These are phyloP conservation scores for Spilarctia lutea DNA, from an alignment of 2,888 invertebrate genomes.

Conservation along the genomic window DNA sequence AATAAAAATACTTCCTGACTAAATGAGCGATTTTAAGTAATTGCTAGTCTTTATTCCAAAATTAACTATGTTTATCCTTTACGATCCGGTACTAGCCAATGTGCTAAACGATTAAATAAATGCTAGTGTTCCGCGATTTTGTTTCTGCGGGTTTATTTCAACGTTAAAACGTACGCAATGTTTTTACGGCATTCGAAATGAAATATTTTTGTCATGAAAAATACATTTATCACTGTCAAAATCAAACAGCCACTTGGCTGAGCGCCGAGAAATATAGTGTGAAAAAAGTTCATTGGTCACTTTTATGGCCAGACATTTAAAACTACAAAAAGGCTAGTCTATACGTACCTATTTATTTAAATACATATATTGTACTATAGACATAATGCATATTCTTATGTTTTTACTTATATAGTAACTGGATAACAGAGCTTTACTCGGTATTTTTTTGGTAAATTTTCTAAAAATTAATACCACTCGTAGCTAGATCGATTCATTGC, in stretches of 20 bases:
- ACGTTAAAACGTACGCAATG: not conserved
- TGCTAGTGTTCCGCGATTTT: not conserved
- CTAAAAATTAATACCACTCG: too few species aligned
- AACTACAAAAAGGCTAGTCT: slow-evolving; percentile 4
- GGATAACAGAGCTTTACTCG: too few species aligned
- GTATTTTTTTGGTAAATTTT: too few species aligned
- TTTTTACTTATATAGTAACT: too few species aligned
- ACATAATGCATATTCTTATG: not conserved
- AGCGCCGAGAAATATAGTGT: slow-evolving; percentile 16
- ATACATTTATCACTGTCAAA: slow-evolving; percentile 22
- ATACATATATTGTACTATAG: not conserved
- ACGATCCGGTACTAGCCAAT: not conserved
- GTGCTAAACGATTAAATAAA: not conserved
- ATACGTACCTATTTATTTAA: not conserved
- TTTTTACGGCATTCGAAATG: slow-evolving; percentile 5
- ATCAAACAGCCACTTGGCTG: slow-evolving; percentile 13
- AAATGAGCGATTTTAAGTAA: not conserved
- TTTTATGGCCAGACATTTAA: slow-evolving; percentile 3
- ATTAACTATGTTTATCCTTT: not conserved
- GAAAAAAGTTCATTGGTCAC: slow-evolving; percentile 14
- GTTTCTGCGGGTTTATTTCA: not conserved
- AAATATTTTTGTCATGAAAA: slow-evolving; percentile 17
- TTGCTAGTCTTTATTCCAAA: not conserved
- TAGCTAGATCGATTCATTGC: too few species aligned
- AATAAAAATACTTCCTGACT: not conserved